These are phyloP conservation scores for Oeneis ivallda DNA, from an alignment of 2,888 invertebrate genomes.

Conservation along the genomic window DNA sequence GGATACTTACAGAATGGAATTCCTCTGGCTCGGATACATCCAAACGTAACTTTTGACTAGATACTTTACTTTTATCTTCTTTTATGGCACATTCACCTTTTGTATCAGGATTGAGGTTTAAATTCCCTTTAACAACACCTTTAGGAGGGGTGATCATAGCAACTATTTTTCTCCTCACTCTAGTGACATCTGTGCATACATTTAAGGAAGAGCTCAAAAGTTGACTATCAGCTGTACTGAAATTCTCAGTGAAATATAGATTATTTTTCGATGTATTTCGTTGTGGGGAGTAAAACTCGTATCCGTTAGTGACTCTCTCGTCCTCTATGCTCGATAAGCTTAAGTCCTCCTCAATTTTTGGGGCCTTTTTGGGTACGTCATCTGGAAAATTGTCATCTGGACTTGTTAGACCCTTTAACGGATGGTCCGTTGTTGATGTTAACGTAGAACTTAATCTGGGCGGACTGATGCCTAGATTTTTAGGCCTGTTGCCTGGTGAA, in stretches of 20 bases:
- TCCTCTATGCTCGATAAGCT: conserved; percentile 74
- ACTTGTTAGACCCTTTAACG: conserved; percentile 79
- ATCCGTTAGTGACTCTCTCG: conserved; percentile 57
- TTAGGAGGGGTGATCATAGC: conserved; percentile 38
- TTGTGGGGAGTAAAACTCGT: conserved; percentile 65
- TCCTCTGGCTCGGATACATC: conserved; percentile 53
- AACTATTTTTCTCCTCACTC: conserved; percentile 54
- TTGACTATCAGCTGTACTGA: conserved; percentile 61
- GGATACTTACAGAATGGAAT: conserved; percentile 63
- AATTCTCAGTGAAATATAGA: conserved; percentile 70
- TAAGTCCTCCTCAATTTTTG: conserved; percentile 58
- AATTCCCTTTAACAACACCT: neutral
- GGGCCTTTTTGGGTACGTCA: conserved; percentile 72
- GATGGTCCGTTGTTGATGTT: conserved; percentile 81
- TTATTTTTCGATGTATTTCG: conserved; percentile 75
- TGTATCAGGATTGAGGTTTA: neutral
- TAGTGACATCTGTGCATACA: conserved; percentile 59
- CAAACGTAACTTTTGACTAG: conserved; percentile 46
- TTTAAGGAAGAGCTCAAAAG: conserved; percentile 51
- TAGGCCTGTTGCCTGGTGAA: conserved; percentile 47
- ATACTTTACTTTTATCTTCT: conserved; percentile 40
- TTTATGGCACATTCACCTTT: conserved; percentile 45
- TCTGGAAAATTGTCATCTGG: conserved; percentile 82
- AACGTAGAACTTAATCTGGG: conserved; percentile 67
- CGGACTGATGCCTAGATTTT: conserved; percentile 56